A percentile compares a stretch with the other conserved stretches of the same genome.
Conservation (phyloP, 2,797 vertebrate species). For the Onychomys arenicola region DNA sequence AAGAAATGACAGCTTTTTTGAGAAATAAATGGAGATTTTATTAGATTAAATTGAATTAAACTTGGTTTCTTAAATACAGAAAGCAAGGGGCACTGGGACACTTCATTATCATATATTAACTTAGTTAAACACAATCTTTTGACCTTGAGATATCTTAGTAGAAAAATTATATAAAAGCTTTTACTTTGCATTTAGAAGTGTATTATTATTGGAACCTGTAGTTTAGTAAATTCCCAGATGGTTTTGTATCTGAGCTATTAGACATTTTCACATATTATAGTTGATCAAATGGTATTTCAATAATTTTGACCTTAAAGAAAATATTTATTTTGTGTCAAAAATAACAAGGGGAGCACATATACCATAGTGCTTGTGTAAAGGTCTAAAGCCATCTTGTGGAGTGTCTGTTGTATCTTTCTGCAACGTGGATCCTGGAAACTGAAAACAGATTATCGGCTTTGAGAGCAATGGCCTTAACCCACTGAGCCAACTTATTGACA, state of each 20-base stretch:
- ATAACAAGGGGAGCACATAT: background rate
- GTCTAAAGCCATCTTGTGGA: background rate
- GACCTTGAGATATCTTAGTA: background rate
- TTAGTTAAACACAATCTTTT: background rate
- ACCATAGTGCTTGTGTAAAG: background rate
- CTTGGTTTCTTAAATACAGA: background rate
- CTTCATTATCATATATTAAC: background rate
- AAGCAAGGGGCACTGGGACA: background rate
- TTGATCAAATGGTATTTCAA: background rate
- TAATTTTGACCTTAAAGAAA: background rate
- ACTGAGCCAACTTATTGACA: background rate
- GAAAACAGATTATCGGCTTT: background rate
- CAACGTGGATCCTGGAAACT: background rate
- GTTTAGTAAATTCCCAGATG: background rate
- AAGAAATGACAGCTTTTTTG: background rate
- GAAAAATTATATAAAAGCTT: background rate
- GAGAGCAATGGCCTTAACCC: background rate
- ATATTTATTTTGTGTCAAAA: background rate
- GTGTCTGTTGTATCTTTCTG: background rate
- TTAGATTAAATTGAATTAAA: background rate
- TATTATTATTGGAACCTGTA: background rate
- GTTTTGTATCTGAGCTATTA: conserved; percentile 19
- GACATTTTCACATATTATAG: background rate
- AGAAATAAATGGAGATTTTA: background rate
- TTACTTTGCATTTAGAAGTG: background rate